Conservation (phyloP, 2,888 invertebrate species). For the Atrina japonica region DNA sequence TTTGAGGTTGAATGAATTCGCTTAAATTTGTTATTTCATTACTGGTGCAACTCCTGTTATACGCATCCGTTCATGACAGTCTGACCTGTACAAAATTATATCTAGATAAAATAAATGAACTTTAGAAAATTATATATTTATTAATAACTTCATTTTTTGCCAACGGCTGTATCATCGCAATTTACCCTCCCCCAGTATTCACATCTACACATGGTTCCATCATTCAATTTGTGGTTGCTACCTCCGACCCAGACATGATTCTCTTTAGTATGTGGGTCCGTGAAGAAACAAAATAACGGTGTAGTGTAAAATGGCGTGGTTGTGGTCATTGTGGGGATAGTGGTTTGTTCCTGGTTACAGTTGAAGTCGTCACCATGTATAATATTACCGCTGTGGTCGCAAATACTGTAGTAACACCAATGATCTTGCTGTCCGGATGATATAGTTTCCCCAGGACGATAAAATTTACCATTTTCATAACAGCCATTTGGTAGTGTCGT, state of each 20-base stretch:
- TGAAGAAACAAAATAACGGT: constrained; percentile 19
- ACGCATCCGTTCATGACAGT: too few relatives aligned
- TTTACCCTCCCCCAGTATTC: constrained; percentile 20
- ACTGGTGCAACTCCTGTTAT: too few relatives aligned
- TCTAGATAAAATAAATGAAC: too few relatives aligned
- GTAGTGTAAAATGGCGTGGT: constrained; percentile 8
- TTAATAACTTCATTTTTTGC: too few relatives aligned
- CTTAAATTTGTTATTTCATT: too few relatives aligned
- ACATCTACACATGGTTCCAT: constrained; percentile 18
- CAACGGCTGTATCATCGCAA: constrained; percentile 14
- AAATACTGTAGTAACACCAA: constrained; percentile 12
- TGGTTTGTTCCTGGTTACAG: constrained; percentile 3
- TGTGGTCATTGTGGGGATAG: constrained; percentile 3
- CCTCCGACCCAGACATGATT: constrained; percentile 19
- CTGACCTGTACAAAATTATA: too few relatives aligned
- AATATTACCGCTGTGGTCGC: constrained; percentile 3
- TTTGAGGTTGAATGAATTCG: too few relatives aligned
- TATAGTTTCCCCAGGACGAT: constrained; percentile 12
- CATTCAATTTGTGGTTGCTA: constrained; percentile 1
- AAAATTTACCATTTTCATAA: constrained; percentile 4
- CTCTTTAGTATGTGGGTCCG: neutral
- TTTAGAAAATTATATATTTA: too few relatives aligned
- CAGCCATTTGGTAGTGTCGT: neutral
- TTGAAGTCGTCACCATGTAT: constrained; percentile 13
- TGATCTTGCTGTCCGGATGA: neutral